Base-by-base conservation (phyloP, 2,888 invertebrate genomes). In the Willowsia nigromaculata region DNA sequence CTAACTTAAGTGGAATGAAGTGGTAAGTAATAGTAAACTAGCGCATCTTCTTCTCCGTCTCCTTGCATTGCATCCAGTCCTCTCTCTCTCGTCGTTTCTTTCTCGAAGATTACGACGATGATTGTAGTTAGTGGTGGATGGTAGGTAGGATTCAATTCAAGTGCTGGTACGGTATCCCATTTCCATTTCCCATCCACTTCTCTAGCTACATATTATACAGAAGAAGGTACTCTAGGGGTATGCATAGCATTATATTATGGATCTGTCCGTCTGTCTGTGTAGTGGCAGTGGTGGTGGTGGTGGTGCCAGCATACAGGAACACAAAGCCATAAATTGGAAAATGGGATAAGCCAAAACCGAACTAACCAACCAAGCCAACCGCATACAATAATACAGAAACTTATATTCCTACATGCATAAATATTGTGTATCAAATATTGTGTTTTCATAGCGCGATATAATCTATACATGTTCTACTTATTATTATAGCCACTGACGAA, bases 281-380 rank as follows among this genome's bases (percentile, higher is more conserved):
- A 33, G 56, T 56, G 6, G 56, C 56, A 25, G 18, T 53, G n/a
- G n/a, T n/a, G n/a, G n/a, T n/a, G n/a, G n/a, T n/a, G n/a, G 15
- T 25, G 56, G 68, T 40, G n/a, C 68, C 37, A 22, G n/a, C 37
- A 40, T n/a, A 9, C 40, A 68, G 53, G 15, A 50, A 40, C 65
- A 82, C 22, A 62, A 47, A 82, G 74, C 59, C 59, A 83, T 82
- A 88, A 88, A 88, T 88, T 88, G 88, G 83, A 76, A 88, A 88
- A 88, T 88, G 76, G 74, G 83, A 88, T 88, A 88, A 83, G 88
- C 76, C 33, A 82, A 88, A 88, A 71, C 76, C 81, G 65, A 82
- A 47, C 47, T 53, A 76, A 85, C 76, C 53, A 47, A 87, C 86
- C 86, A 30, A 59, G 22, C 74, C 65, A 85, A 85, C 85, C 85